These are phyloP conservation scores for Heptranchias perlo DNA, from an alignment of 2,113 vertebrate genomes.

Conservation along the genomic window DNA sequence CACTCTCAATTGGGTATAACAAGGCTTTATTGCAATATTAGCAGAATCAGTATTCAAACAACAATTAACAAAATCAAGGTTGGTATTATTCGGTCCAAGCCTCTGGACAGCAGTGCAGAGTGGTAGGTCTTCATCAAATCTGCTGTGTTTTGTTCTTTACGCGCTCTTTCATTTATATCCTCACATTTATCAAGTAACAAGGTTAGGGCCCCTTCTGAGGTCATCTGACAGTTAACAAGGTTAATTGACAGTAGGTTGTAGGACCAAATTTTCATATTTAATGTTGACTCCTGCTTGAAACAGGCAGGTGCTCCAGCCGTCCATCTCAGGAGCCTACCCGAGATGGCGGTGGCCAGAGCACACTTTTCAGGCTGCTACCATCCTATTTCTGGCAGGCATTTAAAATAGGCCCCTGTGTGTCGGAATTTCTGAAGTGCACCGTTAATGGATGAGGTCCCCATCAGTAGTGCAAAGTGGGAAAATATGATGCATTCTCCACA, in stretches of 20 bases:
- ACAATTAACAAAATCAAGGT: too few species aligned
- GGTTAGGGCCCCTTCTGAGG: too few species aligned
- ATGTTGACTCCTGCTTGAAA: background rate
- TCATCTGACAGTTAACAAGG: too few species aligned
- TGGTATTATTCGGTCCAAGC: too few species aligned
- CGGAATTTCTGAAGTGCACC: background rate
- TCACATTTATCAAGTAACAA: too few species aligned
- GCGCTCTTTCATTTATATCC: too few species aligned
- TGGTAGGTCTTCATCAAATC: too few species aligned
- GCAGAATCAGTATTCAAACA: too few species aligned
- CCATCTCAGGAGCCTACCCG: background rate
- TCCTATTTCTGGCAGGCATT: background rate
- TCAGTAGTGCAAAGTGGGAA: background rate
- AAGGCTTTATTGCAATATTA: too few species aligned
- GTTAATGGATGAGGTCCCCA: background rate
- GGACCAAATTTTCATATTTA: background rate
- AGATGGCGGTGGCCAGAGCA: background rate
- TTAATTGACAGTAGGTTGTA: background rate
- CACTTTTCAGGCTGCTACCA: background rate
- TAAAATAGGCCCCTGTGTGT: background rate
- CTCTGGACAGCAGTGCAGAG: too few species aligned
- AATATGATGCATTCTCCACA: background rate
- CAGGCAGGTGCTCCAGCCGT: background rate
- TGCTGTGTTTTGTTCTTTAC: too few species aligned
- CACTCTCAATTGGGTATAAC: too few species aligned